Evolutionary conservation across 2,797 vertebrate genomes (phyloP).

Genomic region (Ataeniobius toweri): DNA sequence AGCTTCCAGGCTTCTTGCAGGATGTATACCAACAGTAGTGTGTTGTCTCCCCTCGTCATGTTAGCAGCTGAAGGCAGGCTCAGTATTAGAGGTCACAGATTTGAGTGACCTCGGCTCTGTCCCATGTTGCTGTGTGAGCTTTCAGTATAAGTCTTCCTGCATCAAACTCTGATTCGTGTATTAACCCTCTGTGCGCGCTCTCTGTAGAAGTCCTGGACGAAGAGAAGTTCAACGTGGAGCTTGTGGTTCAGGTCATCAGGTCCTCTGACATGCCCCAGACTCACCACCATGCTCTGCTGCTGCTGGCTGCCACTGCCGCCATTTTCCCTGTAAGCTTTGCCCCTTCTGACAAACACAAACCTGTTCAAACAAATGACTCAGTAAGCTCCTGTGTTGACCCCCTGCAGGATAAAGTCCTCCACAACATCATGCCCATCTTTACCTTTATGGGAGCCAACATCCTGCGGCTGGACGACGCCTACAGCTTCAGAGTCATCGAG

Average conservation of each 20-base stretch:
- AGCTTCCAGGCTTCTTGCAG: neutral
- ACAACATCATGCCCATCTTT: conserved; percentile 99
- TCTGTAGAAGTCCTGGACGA: conserved; percentile 86
- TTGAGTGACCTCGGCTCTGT: no score
- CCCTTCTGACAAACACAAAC: neutral
- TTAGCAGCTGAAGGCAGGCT: no score
- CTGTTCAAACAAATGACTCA: no score
- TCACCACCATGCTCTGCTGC: conserved; percentile 93
- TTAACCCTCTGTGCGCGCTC: neutral
- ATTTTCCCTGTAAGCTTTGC: conserved; percentile 88
- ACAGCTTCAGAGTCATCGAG: conserved; percentile 96
- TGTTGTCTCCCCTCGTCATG: no score
- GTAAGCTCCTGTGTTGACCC: neutral
- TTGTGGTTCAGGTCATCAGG: conserved; percentile 94
- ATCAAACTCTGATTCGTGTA: neutral
- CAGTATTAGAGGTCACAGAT: no score
- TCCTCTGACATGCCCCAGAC: conserved; percentile 92
- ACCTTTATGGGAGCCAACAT: conserved; percentile 97
- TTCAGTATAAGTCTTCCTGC: neutral
- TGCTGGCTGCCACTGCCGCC: conserved; percentile 86
- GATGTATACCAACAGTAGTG: no score
- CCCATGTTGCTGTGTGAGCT: no score
- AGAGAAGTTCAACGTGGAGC: conserved; percentile 93
- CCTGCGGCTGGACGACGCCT: conserved; percentile 92
- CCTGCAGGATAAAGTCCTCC: conserved; percentile 95